Percentiles rank a stretch among this genome's conserved stretches.
Evolutionary conservation across 1,140 invertebrate species (phyloP).

Genomic region (Bradysia coprophila): DNA sequence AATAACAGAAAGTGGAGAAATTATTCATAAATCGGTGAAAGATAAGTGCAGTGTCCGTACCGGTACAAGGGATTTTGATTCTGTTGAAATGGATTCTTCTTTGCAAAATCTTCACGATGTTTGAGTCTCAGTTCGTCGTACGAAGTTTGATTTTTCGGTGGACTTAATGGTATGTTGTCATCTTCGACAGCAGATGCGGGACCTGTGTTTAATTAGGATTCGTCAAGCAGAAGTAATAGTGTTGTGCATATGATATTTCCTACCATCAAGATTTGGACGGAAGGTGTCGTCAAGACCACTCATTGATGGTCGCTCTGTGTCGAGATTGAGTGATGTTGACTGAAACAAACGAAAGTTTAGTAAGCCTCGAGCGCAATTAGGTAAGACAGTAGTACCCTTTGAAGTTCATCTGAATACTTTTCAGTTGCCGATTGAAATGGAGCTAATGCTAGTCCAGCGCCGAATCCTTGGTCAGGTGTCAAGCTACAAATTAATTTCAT

Average conservation of each 20-base stretch:
- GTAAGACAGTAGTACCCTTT: slow-evolving; percentile 14
- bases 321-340: slow-evolving; percentile 21
- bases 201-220: too few species aligned
- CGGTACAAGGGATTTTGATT: not conserved
- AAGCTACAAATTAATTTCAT: slow-evolving; percentile 2
- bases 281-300: slow-evolving; percentile 28
- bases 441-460: slow-evolving; percentile 24
- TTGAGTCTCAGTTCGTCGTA: slow-evolving; percentile 37
- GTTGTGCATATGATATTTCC: too few species aligned
- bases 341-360: not conserved
- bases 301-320: slow-evolving; percentile 24
- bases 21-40: too few species aligned
- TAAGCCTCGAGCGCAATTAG: too few species aligned
- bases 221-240: too few species aligned
- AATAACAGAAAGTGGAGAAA: too few species aligned
- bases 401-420: slow-evolving; percentile 20
- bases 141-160: slow-evolving; percentile 21
- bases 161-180: slow-evolving; percentile 13
- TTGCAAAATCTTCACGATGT: slow-evolving; percentile 35
- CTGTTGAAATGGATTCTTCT: slow-evolving; percentile 13
- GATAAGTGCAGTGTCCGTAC: too few species aligned
- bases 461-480: slow-evolving; percentile 23
- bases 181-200: too few species aligned
- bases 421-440: slow-evolving; percentile 19
- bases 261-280: slow-evolving; percentile 27